Conservation (phyloP, 1,140 invertebrate genomes). For the Yoshiicerus persimilis region DNA sequence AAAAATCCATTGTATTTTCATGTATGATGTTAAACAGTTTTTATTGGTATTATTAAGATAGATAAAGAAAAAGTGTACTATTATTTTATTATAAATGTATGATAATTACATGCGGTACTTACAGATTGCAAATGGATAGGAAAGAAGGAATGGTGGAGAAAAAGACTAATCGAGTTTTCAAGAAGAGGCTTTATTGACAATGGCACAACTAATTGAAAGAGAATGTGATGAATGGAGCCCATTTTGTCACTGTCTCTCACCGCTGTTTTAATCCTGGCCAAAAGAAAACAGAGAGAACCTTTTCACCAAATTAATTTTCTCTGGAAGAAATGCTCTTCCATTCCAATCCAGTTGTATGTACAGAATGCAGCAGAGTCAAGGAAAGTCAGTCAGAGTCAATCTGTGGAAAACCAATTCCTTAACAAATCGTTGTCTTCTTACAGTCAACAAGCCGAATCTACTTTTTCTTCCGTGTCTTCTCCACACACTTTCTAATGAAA, state of each 20-base stretch:
- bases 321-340: not conserved
- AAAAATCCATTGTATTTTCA: no score
- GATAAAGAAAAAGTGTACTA: no score
- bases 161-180: slow-evolving; percentile 45
- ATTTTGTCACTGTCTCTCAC: slow-evolving; percentile 46
- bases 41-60: no score
- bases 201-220: slow-evolving; percentile 44
- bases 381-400: not conserved
- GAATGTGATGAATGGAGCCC: slow-evolving; percentile 43
- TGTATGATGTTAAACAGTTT: no score
- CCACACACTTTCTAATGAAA: not conserved
- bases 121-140: not conserved
- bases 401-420: not conserved
- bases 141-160: slow-evolving; percentile 29
- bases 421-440: not conserved
- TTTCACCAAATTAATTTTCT: slow-evolving; percentile 45
- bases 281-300: slow-evolving; percentile 37
- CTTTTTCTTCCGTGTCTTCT: no score
- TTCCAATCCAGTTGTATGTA: not conserved
- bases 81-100: no score
- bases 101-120: no score
- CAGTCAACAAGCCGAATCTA: not conserved
- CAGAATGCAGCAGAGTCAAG: not conserved
- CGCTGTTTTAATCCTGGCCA: slow-evolving; percentile 37
- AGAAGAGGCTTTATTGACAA: slow-evolving; percentile 39